Percentiles rank a stretch among this genome's conserved stretches.
Conservation (phyloP, 2,888 invertebrate genomes). For the Trissolcus japonicus region DNA sequence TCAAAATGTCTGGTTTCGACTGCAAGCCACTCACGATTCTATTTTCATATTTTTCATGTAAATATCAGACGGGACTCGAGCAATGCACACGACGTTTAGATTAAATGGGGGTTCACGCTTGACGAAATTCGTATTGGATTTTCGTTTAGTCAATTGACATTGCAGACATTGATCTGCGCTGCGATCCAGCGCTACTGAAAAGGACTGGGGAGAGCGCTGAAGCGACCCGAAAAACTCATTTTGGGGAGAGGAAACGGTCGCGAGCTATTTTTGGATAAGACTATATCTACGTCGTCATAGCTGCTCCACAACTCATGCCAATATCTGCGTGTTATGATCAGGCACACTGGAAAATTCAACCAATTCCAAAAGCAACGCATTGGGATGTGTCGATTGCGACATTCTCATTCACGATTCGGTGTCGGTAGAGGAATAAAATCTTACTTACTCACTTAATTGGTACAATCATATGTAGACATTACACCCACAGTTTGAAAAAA, state of each 20-base stretch:
- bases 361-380: constrained; percentile 18
- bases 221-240: constrained; percentile 69
- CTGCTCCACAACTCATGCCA: constrained; percentile 20
- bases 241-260: constrained; percentile 56
- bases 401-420: too few relatives aligned
- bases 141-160: constrained; percentile 22
- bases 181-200: constrained; percentile 26
- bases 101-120: constrained; percentile 4
- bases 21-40: constrained; percentile 52
- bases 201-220: constrained; percentile 39
- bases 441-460: too few relatives aligned
- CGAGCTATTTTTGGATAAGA: constrained; percentile 65
- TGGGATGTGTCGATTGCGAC: neutral
- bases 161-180: constrained; percentile 21
- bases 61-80: constrained; percentile 14
- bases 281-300: constrained; percentile 39
- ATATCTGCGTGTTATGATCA: constrained; percentile 12
- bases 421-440: too few relatives aligned
- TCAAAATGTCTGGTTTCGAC: constrained; percentile 34
- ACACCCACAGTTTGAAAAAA: too few relatives aligned
- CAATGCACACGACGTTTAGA: constrained; percentile 14
- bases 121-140: too few relatives aligned
- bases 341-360: constrained; percentile 5
- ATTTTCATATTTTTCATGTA: constrained; percentile 39
- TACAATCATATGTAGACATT: too few relatives aligned